phyloP scores from a whole-genome alignment of 2,888 invertebrate genomes.

The Phengaris alcon region DNA sequence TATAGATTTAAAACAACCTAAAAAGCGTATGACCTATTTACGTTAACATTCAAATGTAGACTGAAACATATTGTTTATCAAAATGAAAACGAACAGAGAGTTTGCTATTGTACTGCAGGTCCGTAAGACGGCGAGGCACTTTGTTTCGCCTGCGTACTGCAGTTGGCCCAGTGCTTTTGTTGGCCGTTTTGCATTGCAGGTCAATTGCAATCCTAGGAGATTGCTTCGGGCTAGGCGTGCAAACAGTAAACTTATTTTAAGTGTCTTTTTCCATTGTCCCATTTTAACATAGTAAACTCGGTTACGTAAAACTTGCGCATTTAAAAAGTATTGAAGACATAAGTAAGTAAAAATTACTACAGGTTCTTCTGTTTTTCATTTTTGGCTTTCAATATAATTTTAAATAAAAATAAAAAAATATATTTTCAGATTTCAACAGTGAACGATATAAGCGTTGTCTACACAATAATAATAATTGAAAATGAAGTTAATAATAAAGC shows the following conservation, averaged over 20 bases:
- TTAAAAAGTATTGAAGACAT: constrained; percentile 29
- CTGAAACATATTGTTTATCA: constrained; percentile 3
- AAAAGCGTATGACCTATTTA: background rate
- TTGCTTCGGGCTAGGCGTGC: constrained; percentile 49
- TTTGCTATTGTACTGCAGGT: constrained; percentile 31
- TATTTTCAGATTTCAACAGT: too few relatives aligned
- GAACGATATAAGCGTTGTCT: too few relatives aligned
- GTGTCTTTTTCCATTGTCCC: constrained; percentile 32
- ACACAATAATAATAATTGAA: too few relatives aligned
- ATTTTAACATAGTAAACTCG: constrained; percentile 38
- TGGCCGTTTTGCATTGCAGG: constrained; percentile 61
- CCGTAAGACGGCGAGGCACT: constrained; percentile 39
- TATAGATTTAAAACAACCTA: too few relatives aligned
- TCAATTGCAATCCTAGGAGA: constrained; percentile 66
- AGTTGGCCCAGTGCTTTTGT: constrained; percentile 53
- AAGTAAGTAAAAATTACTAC: background rate
- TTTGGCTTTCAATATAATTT: background rate
- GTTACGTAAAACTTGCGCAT: constrained; percentile 29
- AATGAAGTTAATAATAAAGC: too few relatives aligned
- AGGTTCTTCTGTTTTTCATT: background rate
- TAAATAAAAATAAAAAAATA: too few relatives aligned
- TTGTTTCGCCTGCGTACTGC: constrained; percentile 42
- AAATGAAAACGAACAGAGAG: constrained; percentile 25
- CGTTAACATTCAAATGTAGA: constrained; percentile 1
- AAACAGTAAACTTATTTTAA: constrained; percentile 38